Percentiles rank a stretch among this genome's conserved stretches.
These are phyloP conservation scores for Coelinius sp. DNA, from an alignment of 2,888 invertebrate species.

Conservation along the genomic window DNA sequence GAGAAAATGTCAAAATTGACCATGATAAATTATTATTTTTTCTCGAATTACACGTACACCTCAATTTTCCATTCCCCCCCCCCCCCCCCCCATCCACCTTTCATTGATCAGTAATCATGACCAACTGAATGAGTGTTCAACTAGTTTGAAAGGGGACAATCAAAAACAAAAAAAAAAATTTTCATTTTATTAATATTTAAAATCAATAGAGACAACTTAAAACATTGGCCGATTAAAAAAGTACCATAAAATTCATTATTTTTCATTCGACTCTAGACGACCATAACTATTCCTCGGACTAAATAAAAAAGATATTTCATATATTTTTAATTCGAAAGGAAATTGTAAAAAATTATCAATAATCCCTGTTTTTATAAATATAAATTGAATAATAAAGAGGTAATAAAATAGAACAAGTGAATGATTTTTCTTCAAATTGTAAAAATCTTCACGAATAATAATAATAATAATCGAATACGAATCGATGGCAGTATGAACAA, in stretches of 20 bases:
- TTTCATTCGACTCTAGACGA: slow-evolving; percentile 47
- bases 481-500: slow-evolving; percentile 30
- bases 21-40: too few species aligned
- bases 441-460: too few species aligned
- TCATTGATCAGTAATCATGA: too few species aligned
- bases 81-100: too few species aligned
- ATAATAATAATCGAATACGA: slow-evolving; percentile 15
- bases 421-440: too few species aligned
- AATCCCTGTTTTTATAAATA: slow-evolving; percentile 7
- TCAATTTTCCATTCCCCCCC: neutral
- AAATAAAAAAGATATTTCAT: slow-evolving; percentile 42
- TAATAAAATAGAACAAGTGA: neutral
- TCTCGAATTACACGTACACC: too few species aligned
- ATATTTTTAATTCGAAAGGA: slow-evolving; percentile 23
- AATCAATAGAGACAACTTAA: slow-evolving; percentile 54
- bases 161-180: slow-evolving; percentile 28
- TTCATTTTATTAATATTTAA: slow-evolving; percentile 50
- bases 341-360: slow-evolving; percentile 30
- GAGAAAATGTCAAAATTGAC: too few species aligned
- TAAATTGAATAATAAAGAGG: neutral
- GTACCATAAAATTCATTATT: slow-evolving; percentile 49
- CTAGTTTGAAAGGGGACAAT: too few species aligned
- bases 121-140: too few species aligned
- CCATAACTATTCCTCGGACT: slow-evolving; percentile 52
- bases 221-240: slow-evolving; percentile 51